These are phyloP conservation scores for Catamblyrhynchus diadema DNA, from an alignment of 2,797 vertebrate genomes.

Conservation along the genomic window DNA sequence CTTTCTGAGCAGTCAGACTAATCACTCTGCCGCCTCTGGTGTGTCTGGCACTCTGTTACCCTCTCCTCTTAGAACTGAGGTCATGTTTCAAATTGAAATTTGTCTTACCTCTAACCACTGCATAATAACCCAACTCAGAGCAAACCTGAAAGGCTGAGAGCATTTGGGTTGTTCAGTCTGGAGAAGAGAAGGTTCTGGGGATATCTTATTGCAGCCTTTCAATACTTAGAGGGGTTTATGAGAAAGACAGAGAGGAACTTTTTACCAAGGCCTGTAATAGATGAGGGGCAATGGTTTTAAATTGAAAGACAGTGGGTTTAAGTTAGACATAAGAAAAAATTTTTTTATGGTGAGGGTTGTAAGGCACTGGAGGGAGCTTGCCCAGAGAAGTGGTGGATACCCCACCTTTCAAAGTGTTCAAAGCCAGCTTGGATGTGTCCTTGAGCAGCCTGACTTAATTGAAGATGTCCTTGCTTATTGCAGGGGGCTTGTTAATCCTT, in stretches of 20 bases:
- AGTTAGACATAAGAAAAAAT: neutral
- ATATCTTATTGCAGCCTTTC: neutral
- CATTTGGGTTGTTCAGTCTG: neutral
- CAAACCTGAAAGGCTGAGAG: neutral
- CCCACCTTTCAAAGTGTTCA: neutral
- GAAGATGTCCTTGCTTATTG: neutral
- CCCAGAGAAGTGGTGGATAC: neutral
- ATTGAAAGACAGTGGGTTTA: neutral
- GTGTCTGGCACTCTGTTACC: neutral
- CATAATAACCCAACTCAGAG: neutral
- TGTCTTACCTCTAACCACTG: neutral
- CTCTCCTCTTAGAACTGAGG: neutral
- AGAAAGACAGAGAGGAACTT: neutral
- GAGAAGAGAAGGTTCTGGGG: neutral
- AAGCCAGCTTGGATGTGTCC: rapidly evolving
- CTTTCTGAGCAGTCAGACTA: neutral
- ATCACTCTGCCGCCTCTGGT: neutral
- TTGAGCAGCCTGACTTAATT: neutral
- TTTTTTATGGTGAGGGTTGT: neutral
- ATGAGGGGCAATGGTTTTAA: neutral
- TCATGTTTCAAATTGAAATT: neutral
- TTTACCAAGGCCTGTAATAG: neutral
- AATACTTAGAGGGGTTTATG: rapidly evolving
- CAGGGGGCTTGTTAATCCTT: neutral
- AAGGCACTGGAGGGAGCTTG: neutral